A percentile compares a stretch with the other conserved stretches of the same genome.
phyloP scores from a whole-genome alignment of 2,113 vertebrate species.

The Anolis sagrei region DNA sequence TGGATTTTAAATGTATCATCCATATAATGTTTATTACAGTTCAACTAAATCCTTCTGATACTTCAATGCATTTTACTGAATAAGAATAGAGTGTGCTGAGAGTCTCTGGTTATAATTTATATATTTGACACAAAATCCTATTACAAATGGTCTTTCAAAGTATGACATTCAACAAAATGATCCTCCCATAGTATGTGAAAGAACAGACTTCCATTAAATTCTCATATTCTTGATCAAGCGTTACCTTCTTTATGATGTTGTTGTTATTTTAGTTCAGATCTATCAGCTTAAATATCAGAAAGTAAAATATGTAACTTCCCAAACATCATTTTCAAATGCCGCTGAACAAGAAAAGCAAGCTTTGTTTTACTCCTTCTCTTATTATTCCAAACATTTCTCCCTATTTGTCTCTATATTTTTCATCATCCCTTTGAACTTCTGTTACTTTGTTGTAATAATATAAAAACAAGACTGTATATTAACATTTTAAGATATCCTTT shows the following conservation, averaged over 20 bases:
- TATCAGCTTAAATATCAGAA: background rate
- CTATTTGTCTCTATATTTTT: no score
- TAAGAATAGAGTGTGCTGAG: conserved; percentile 24
- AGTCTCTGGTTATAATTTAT: conserved; percentile 10
- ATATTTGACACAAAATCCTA: conserved; percentile 30
- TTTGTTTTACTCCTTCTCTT: no score
- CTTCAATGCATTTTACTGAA: background rate
- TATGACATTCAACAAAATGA: conserved; percentile 30
- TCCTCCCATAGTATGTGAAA: background rate
- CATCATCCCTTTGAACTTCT: no score
- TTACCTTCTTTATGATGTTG: conserved; percentile 20
- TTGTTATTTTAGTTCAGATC: background rate
- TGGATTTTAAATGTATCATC: conserved; percentile 44
- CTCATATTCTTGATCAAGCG: background rate
- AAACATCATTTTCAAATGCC: no score
- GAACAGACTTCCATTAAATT: conserved; percentile 2
- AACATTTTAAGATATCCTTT: background rate
- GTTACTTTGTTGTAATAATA: no score
- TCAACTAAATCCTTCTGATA: conserved; percentile 36
- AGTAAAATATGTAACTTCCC: conserved; percentile 6
- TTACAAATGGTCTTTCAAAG: conserved; percentile 36
- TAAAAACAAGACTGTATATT: background rate
- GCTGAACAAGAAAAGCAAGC: no score
- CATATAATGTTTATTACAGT: conserved; percentile 35
- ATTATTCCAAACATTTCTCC: no score